Evolutionary conservation across 2,888 invertebrate species (phyloP), one percentile per base, ranked within the genome.

Genomic region (Leptura quadrifasciata): DNA sequence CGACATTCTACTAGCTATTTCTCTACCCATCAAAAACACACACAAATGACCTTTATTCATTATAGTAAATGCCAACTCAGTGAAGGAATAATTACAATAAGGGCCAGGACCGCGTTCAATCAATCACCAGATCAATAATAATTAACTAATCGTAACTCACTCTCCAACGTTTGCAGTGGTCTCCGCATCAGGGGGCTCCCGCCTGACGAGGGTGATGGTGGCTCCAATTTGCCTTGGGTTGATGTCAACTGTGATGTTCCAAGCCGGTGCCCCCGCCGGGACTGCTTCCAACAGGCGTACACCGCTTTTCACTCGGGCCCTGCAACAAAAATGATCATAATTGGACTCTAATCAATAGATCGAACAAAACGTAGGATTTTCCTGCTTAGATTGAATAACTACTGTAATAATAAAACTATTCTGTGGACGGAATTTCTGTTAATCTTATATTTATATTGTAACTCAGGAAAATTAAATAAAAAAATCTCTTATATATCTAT

Each of bases 221-320:
- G 97, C 97, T 1, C 94, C 94, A 1, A 96, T 96, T 82, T 96
- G 95, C 86, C 97, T 95, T 68, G 95, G 94, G 88, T 95, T 95
- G 82, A 95, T 92, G 85, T 98, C 97, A 63, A 96, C 94, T 21
- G 95, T 95, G 82, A 98, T 94, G 83, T 95, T 96, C 98, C 98
- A 98, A 76, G 86, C 82, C 0, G 84, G 70, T 2, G 79, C 82
- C 24, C 81, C 84, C 9, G 84, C 79, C 27, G 85, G 80, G 17
- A 82, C 77, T 21, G 84, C 86, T 68, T 86, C 85, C 86, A 97
- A 91, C 83, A 98, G 93, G 79, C 95, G 92, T 75, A 98, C 90
- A 0, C 97, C 98, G 68, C 95, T 95, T 89, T 97, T 96, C 71
- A 97, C 97, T 81, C 96, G 94, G 80, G 96, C 96, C 88, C 97